A percentile compares a stretch with the other conserved stretches of the same genome.
Evolutionary conservation across 1,140 invertebrate species (phyloP).

Genomic region (Drosophila parabipectinata): DNA sequence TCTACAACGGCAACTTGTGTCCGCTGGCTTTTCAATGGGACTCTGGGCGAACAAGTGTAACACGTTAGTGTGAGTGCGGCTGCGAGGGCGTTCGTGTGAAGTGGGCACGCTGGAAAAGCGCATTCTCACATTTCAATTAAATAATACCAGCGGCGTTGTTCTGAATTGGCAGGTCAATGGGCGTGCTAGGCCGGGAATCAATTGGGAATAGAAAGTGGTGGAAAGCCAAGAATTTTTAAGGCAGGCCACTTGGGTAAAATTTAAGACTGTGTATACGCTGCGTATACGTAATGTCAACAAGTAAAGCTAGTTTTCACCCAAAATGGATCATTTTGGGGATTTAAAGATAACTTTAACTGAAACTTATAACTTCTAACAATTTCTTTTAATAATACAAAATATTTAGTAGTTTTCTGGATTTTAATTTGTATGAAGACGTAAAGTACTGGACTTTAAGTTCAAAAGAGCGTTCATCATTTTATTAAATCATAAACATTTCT

Average conservation of each 20-base stretch:
- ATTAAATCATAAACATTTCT: neutral
- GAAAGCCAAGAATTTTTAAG: neutral
- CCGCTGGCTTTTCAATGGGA: constrained; percentile 61
- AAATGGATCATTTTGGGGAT: too few relatives aligned
- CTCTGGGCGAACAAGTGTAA: constrained; percentile 46
- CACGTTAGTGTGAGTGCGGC: constrained; percentile 37
- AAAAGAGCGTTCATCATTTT: neutral
- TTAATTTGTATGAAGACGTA: too few relatives aligned
- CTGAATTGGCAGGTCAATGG: constrained; percentile 48
- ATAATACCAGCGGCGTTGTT: constrained; percentile 67
- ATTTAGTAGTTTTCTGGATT: too few relatives aligned
- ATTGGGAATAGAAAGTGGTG: constrained; percentile 13
- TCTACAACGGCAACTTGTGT: constrained; percentile 26
- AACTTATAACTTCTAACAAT: too few relatives aligned
- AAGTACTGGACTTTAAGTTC: too few relatives aligned
- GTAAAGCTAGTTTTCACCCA: neutral
- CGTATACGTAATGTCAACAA: constrained; percentile 1
- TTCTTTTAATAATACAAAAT: too few relatives aligned
- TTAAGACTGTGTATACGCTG: neutral
- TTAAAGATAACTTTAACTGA: too few relatives aligned
- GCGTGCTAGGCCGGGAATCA: constrained; percentile 28
- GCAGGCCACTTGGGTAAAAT: neutral
- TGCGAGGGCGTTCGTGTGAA: constrained; percentile 47
- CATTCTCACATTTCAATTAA: constrained; percentile 81
- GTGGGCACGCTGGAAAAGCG: constrained; percentile 68